Evolutionary conservation across 2,113 vertebrate species (phyloP).

Genomic region (Oceanodroma tethys): DNA sequence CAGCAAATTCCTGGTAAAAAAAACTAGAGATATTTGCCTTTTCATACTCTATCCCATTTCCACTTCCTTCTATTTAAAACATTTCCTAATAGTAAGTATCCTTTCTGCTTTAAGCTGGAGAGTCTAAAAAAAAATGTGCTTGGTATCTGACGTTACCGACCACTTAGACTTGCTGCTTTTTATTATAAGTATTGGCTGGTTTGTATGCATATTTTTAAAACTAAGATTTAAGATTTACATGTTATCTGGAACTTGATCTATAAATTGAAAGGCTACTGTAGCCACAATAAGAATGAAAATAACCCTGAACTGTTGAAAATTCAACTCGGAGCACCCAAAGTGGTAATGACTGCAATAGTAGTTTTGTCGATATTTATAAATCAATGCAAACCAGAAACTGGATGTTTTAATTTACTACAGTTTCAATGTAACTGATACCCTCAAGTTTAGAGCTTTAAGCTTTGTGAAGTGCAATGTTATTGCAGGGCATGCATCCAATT

Average conservation of each 20-base stretch:
- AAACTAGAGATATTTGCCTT: neutral
- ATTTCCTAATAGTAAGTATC: neutral
- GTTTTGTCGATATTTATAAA: slow-evolving; percentile 56
- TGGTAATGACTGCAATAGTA: slow-evolving; percentile 47
- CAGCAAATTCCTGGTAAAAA: neutral
- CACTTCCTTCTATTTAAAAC: neutral
- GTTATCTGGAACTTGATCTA: slow-evolving; percentile 36
- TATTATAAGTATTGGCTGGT: neutral
- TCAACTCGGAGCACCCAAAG: slow-evolving; percentile 20
- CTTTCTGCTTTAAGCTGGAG: neutral
- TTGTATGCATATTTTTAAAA: slow-evolving; percentile 20
- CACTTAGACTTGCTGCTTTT: neutral
- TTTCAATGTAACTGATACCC: slow-evolving; percentile 60
- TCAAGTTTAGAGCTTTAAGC: slow-evolving; percentile 44
- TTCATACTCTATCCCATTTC: neutral
- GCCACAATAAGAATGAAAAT: slow-evolving; percentile 41
- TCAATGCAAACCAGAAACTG: slow-evolving; percentile 51
- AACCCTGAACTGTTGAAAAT: slow-evolving; percentile 45
- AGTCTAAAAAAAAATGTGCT: neutral
- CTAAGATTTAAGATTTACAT: slow-evolving; percentile 33
- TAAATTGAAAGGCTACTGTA: slow-evolving; percentile 45
- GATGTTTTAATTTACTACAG: slow-evolving; percentile 52
- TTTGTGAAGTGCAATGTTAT: slow-evolving; percentile 58
- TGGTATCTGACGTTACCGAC: neutral
- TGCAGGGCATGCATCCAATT: slow-evolving; percentile 68